A percentile compares a stretch with the other conserved stretches of the same genome.
Conservation (phyloP, 2,888 invertebrate species). For the Ophion ellenae region DNA sequence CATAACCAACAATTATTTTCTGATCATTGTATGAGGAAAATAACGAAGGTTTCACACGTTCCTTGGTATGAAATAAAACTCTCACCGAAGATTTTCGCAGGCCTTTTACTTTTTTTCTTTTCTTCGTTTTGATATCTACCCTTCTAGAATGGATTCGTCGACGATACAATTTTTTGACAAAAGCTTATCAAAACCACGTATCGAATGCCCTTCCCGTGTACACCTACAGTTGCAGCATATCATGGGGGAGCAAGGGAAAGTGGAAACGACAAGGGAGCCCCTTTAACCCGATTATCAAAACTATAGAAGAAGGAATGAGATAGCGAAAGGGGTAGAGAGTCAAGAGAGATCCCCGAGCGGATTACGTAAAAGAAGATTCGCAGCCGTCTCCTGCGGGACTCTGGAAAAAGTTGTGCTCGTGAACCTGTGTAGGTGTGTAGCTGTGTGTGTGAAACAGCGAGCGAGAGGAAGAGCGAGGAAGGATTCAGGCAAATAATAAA, state of each 20-base stretch:
- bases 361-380: slow-evolving; percentile 66
- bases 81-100: not conserved
- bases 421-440: slow-evolving; percentile 6
- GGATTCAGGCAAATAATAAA: not conserved
- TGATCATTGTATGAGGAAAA: not conserved
- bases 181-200: not conserved
- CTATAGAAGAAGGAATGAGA: slow-evolving; percentile 54
- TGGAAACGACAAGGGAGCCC: slow-evolving; percentile 29
- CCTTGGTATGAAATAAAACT: not conserved
- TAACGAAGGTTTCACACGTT: not conserved
- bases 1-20: not conserved
- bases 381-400: slow-evolving; percentile 58
- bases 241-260: slow-evolving; percentile 11
- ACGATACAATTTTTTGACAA: not conserved
- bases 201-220: not conserved
- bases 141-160: not conserved
- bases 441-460: not conserved
- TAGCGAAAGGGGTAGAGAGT: slow-evolving; percentile 55
- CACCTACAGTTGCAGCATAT: slow-evolving; percentile 9
- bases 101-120: no score
- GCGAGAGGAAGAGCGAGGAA: slow-evolving; percentile 1
- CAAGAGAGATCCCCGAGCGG: slow-evolving; percentile 57
- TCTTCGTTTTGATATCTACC: not conserved
- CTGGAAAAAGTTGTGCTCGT: slow-evolving; percentile 55
- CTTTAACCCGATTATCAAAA: slow-evolving; percentile 68